A percentile compares a stretch with the other conserved stretches of the same genome.
Conservation (phyloP, 92 coral and sea anemone species). For the Muricea muricata region DNA sequence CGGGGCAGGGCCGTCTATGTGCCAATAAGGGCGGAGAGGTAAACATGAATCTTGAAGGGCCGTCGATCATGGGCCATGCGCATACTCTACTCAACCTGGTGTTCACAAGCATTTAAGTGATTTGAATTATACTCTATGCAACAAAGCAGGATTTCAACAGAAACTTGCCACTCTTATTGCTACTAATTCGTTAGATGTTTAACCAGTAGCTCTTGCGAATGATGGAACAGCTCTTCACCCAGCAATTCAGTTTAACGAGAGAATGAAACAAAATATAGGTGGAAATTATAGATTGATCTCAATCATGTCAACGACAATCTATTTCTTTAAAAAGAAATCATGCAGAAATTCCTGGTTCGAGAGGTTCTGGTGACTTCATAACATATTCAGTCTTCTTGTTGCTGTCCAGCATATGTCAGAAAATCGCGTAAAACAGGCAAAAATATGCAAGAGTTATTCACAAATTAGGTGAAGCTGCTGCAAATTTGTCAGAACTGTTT, state of each 20-base stretch:
- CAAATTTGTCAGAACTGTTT: constrained; percentile 52
- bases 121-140: background rate
- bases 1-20: background rate
- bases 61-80: background rate
- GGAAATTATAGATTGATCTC: background rate
- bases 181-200: background rate
- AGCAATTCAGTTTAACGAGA: background rate
- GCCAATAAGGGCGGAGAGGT: constrained; percentile 4
- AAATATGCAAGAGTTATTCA: constrained; percentile 23
- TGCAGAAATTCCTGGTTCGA: background rate
- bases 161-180: background rate
- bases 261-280: background rate
- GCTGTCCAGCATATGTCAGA: constrained; percentile 47
- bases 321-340: constrained; percentile 11
- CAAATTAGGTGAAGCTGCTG: constrained; percentile 20
- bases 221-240: background rate
- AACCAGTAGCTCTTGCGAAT: background rate
- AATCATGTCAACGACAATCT: background rate
- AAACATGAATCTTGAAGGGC: background rate
- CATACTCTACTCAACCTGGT: background rate
- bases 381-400: constrained; percentile 56
- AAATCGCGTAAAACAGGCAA: constrained; percentile 57
- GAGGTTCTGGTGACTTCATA: constrained; percentile 44
- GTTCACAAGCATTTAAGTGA: background rate
- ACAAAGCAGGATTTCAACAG: background rate